Evolutionary conservation across 2,113 vertebrate genomes (phyloP).

Genomic region (Caracal caracal): DNA sequence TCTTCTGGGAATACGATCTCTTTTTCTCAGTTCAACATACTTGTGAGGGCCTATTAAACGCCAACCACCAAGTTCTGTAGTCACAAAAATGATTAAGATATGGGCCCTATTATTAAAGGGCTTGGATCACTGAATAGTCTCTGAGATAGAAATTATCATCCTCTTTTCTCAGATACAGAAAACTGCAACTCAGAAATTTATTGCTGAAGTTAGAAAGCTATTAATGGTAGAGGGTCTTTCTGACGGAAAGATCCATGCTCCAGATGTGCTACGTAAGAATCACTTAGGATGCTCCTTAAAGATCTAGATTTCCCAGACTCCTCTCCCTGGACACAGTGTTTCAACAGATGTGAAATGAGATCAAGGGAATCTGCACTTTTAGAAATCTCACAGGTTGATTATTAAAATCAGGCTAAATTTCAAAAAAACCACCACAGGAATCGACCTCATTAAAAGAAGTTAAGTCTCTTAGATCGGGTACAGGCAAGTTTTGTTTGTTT

Average conservation of each 20-base stretch:
- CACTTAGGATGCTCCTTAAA: background rate
- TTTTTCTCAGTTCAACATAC: background rate
- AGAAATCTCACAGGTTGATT: background rate
- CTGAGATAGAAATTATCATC: background rate
- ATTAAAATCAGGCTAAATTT: background rate
- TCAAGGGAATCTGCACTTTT: background rate
- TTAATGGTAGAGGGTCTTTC: background rate
- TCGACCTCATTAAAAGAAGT: background rate
- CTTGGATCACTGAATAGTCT: background rate
- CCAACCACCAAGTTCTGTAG: background rate
- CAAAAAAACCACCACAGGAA: background rate
- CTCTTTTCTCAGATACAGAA: background rate
- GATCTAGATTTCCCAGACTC: background rate
- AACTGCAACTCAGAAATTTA: background rate
- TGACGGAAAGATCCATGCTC: background rate
- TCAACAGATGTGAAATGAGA: background rate
- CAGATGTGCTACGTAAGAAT: background rate
- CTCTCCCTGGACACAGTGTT: background rate
- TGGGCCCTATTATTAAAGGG: background rate
- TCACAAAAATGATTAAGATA: background rate
- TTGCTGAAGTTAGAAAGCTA: background rate
- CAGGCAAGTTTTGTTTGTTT: background rate
- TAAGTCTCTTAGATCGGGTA: background rate
- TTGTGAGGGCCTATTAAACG: background rate
- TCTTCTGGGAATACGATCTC: background rate